A percentile compares a stretch with the other conserved stretches of the same genome.
These are phyloP conservation scores for Polyploca ridens DNA, from an alignment of 2,888 invertebrate genomes.

Conservation along the genomic window DNA sequence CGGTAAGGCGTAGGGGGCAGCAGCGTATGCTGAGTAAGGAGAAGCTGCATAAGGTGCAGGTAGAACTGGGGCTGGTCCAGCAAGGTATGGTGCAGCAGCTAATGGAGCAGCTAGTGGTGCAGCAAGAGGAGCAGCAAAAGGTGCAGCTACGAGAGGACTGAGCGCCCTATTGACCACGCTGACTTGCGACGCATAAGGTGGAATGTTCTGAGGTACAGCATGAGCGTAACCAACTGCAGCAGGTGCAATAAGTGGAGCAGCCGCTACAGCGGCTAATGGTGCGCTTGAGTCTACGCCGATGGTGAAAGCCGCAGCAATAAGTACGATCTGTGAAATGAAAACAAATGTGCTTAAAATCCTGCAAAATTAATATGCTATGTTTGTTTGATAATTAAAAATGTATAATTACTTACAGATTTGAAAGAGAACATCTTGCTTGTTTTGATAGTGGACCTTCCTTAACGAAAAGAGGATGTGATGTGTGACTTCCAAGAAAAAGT, in stretches of 20 bases:
- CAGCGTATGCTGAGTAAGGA: constrained; percentile 41
- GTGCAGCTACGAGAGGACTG: constrained; percentile 55
- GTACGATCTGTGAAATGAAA: constrained; percentile 65
- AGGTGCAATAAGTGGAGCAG: constrained; percentile 78
- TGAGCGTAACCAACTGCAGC: constrained; percentile 84
- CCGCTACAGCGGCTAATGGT: constrained; percentile 53
- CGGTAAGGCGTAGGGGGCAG: constrained; percentile 44
- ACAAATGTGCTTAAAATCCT: background rate
- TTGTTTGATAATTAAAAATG: constrained; percentile 1
- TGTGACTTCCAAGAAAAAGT: constrained; percentile 67
- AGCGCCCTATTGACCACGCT: constrained; percentile 80
- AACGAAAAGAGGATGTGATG: constrained; percentile 70
- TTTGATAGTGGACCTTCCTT: constrained; percentile 74
- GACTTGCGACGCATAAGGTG: constrained; percentile 86
- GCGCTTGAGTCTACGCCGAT: constrained; percentile 68
- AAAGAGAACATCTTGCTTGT: constrained; percentile 79
- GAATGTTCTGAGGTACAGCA: constrained; percentile 86
- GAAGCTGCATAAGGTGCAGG: constrained; percentile 29
- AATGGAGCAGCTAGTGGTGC: constrained; percentile 39
- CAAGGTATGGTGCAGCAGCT: constrained; percentile 27
- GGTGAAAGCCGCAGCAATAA: constrained; percentile 69
- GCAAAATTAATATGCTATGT: background rate
- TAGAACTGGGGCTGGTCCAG: constrained; percentile 17
- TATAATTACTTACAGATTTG: constrained; percentile 71
- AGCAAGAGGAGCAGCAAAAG: constrained; percentile 41